Base-by-base conservation (phyloP, 2,888 invertebrate species). In the Apocheima hispidaria region DNA sequence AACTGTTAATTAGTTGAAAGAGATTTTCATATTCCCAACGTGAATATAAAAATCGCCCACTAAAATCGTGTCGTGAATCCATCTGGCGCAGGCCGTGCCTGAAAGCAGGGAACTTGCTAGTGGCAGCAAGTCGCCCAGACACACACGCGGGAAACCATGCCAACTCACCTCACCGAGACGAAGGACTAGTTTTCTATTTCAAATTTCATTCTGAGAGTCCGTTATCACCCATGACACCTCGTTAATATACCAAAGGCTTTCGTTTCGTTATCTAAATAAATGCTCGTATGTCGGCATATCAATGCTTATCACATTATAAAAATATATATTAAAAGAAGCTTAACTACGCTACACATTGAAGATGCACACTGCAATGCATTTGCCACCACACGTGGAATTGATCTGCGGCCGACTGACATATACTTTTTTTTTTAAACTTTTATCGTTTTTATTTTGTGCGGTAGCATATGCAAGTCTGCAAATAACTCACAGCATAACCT, bases 301-400 rank as follows among this genome's bases (percentile, higher is more conserved):
- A 91, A 90, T 86, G 86, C 91, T 92, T 91, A 92, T 92, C 92
- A 91, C 92, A 91, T 88, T 90, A 91, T 90, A 92, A 92, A 92
- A 92, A 92, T 89, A 92, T 91, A 89, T 90, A 88, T 89, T 86
- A 88, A 90, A 90, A 89, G 88, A 92, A 92, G 90, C 90, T 88
- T 90, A 90, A 82, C 89, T 91, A 92, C 83, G 83, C 90, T 92
- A 92, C 88, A 90, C 88, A 87, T 82, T 83, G 85, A 90, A 86
- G 88, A 88, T 87, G 89, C 88, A 86, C 82, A 86, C 87, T 82
- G 86, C 81, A 85, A 87, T 87, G 90, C 90, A 90, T 86, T 84
- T 87, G 91, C 91, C 85, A 90, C 90, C 91, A 92, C 91, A 91
- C 90, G 79, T 77, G 82, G 81, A 81, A 82, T 81, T 79, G 83